Base-by-base conservation (phyloP, 2,888 invertebrate species). In the Stenodera caucasica region DNA sequence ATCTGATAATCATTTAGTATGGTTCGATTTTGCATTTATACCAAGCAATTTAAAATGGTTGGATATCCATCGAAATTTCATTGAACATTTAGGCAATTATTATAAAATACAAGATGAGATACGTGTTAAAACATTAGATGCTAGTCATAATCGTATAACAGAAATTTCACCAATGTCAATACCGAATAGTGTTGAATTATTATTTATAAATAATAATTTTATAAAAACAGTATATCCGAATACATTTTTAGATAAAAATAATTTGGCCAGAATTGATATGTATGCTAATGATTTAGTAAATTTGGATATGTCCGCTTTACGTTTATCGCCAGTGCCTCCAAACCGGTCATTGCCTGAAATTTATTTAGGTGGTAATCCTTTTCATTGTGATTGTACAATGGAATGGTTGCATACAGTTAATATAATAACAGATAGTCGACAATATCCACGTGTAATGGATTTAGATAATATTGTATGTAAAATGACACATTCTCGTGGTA, bases 371-470 rank as follows among this genome's bases (percentile, higher is more conserved):
- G 90, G 90, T 67, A 95, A 95, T 81, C 92, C 93, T 57, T 89
- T 92, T 76, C 87, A 90, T 73, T 95, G 95, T 81, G 92, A 93
- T 80, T 94, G 94, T 77, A 90, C 91, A 63, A 92, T 94, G 92
- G 92, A 92, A 77, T 95, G 94, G 94, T 80, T 94, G 69, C 92
- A 92, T 81, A 88, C 90, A 79, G 89, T 91, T 70, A 91, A 91
- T 78, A 84, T 86, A 92, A 77, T 92, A 94, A 7, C 86, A 88
- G 75, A 84, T 94, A 69, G 89, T 90, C 83, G 94, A 94, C 81
- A n/a, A n/a, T n/a, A n/a, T n/a, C n/a, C n/a, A n/a, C n/a, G n/a
- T n/a, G n/a, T n/a, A n/a, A n/a, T n/a, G n/a, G n/a, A n/a, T n/a
- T 83, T 92, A 74, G 90, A 91, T 70, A 89, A 89, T 74, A 91